Evolutionary conservation across 2,113 vertebrate species (phyloP).

Genomic region (Ochotona princeps): DNA sequence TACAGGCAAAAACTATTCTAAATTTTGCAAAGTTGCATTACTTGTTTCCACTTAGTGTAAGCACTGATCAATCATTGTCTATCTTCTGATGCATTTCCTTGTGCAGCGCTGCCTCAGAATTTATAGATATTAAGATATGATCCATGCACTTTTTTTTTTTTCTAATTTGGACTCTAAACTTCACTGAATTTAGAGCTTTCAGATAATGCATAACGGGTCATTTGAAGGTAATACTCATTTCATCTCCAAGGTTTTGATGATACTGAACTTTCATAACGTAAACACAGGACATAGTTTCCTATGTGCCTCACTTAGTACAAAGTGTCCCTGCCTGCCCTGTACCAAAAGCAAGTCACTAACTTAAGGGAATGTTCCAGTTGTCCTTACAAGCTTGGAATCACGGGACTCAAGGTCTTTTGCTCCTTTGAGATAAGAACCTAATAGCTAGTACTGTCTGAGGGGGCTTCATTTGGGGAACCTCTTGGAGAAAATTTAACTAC

Average conservation of each 20-base stretch:
- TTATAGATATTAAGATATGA: neutral
- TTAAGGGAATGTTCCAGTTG: too few species aligned
- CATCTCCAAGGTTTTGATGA: neutral
- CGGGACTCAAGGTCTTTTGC: too few species aligned
- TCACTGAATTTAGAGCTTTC: neutral
- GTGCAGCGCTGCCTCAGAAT: neutral
- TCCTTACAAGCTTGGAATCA: too few species aligned
- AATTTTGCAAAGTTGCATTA: slow-evolving; percentile 22
- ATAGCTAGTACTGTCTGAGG: too few species aligned
- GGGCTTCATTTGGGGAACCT: too few species aligned
- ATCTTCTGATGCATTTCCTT: neutral
- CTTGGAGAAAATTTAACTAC: too few species aligned
- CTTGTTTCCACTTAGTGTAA: neutral
- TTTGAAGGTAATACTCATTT: neutral
- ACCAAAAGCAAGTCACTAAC: too few species aligned
- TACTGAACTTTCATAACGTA: too few species aligned
- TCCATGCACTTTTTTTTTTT: neutral
- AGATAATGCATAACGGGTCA: neutral
- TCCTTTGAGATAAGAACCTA: too few species aligned
- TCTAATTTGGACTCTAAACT: slow-evolving; percentile 13
- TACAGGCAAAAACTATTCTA: slow-evolving; percentile 45
- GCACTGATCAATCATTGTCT: neutral
- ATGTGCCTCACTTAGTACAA: too few species aligned
- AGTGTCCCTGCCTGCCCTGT: too few species aligned
- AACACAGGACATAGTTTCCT: too few species aligned